Percentiles rank a stretch among this genome's conserved stretches.
Evolutionary conservation across 2,888 invertebrate genomes (phyloP).

Genomic region (Podabrus alpinus): DNA sequence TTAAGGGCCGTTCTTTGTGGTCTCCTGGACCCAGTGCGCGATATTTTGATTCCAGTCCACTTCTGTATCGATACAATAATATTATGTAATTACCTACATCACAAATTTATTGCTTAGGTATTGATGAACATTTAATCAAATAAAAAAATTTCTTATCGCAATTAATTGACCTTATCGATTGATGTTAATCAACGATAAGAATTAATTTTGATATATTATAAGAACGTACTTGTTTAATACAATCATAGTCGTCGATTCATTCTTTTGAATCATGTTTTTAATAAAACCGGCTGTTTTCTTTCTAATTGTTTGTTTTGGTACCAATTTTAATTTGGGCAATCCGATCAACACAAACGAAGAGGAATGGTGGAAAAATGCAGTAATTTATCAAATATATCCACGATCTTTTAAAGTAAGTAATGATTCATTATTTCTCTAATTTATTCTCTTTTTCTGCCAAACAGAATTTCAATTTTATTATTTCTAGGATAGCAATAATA

Average conservation of each 20-base stretch:
- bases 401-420: constrained; percentile 23
- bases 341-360: background rate
- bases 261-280: background rate
- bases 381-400: constrained; percentile 26
- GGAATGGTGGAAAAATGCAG: constrained; percentile 25
- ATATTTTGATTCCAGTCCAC: too few species aligned
- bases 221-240: background rate
- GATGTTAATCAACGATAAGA: background rate
- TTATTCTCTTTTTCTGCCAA: background rate
- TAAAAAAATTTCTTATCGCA: background rate
- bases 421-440: background rate
- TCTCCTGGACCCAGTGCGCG: too few species aligned
- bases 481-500: constrained; percentile 71
- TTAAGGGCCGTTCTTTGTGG: too few species aligned
- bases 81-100: background rate
- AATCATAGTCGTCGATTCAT: background rate
- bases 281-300: background rate
- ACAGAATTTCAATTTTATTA: background rate
- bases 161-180: background rate
- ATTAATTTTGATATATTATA: background rate
- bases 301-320: background rate
- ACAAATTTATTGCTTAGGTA: background rate
- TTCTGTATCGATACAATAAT: background rate
- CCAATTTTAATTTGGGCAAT: background rate
- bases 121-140: background rate